Conservation (phyloP, 2,888 invertebrate genomes). For the Chamaedrilus cognettii region DNA sequence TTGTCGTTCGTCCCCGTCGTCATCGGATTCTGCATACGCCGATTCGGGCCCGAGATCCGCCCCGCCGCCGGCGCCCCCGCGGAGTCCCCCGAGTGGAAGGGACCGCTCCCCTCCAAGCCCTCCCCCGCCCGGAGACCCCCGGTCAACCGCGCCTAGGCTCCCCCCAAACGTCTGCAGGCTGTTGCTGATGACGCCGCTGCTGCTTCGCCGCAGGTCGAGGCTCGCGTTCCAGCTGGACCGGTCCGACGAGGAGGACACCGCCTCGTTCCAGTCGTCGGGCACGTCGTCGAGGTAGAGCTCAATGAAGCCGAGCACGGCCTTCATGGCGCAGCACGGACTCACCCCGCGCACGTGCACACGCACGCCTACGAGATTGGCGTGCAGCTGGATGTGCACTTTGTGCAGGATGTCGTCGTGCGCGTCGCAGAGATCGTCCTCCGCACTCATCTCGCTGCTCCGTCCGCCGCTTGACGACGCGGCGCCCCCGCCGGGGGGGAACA, state of each 20-base stretch:
- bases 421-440: conserved; percentile 20
- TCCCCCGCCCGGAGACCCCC: not conserved
- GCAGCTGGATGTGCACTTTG: conserved; percentile 41
- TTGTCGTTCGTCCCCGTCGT: conserved; percentile 33
- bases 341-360: conserved; percentile 38
- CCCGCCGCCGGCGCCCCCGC: not conserved
- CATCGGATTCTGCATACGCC: not conserved
- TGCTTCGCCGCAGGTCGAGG: conserved; percentile 17
- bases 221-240: conserved; percentile 31
- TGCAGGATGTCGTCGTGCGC: conserved; percentile 39
- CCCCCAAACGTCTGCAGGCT: conserved; percentile 21
- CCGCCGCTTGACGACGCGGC: conserved; percentile 7
- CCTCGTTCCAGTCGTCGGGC: conserved; percentile 35
- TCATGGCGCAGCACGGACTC: conserved; percentile 42
- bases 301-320: conserved; percentile 39
- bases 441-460: no score
- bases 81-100: not conserved
- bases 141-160: conserved; percentile 4
- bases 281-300: conserved; percentile 41
- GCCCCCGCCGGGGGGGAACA: conserved; percentile 17
- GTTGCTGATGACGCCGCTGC: conserved; percentile 32
- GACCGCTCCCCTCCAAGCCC: not conserved
- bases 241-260: conserved; percentile 29
- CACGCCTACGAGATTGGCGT: conserved; percentile 36
- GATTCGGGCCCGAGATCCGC: no score